These are phyloP conservation scores for Daboia siamensis DNA, from an alignment of 2,113 vertebrate species.

Conservation along the genomic window DNA sequence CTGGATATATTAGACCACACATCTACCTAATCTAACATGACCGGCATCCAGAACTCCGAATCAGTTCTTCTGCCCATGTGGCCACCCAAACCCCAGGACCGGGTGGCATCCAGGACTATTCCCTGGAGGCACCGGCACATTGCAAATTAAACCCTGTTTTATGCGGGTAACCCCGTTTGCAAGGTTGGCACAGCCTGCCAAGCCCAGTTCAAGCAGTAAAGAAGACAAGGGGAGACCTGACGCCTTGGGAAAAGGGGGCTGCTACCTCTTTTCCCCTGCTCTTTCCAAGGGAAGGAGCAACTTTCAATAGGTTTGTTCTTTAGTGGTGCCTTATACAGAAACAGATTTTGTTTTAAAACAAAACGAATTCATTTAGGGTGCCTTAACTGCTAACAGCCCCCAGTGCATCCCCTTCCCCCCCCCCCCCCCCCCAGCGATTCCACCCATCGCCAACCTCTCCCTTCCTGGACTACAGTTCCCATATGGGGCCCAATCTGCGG, in stretches of 20 bases:
- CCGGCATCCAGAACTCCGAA: not conserved
- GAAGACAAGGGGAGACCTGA: not conserved
- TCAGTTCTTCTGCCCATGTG: not conserved
- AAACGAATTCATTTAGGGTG: not conserved
- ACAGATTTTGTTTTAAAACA: not conserved
- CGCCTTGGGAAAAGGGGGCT: not conserved
- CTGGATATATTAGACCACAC: not conserved
- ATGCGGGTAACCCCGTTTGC: not conserved
- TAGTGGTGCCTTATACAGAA: too few relatives aligned
- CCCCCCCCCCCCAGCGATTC: not conserved
- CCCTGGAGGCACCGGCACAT: not conserved
- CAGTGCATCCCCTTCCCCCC: not conserved
- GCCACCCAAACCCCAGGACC: not conserved
- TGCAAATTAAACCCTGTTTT: not conserved
- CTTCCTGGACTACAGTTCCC: not conserved
- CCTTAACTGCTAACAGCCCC: not conserved
- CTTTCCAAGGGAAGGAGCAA: not conserved
- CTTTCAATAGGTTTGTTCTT: not conserved
- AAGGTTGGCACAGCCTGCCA: not conserved
- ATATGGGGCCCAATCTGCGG: not conserved
- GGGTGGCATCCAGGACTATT: not conserved
- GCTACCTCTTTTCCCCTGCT: not conserved
- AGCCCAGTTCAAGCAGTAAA: not conserved
- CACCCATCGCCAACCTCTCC: not conserved
- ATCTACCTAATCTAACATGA: not conserved